phyloP scores from a whole-genome alignment of 2,113 vertebrate genomes.

The Gymnorhina tibicen region DNA sequence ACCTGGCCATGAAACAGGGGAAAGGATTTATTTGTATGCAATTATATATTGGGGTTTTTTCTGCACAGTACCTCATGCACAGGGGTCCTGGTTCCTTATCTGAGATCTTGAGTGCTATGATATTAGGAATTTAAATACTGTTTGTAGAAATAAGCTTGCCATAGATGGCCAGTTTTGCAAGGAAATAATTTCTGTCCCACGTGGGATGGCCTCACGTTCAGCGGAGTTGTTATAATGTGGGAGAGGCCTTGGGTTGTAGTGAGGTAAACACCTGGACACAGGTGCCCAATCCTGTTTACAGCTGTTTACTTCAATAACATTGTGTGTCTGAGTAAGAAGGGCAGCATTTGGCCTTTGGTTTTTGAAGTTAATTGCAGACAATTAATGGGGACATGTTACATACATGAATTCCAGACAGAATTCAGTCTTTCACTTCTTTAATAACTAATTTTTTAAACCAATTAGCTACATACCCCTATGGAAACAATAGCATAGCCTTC shows the following conservation, averaged over 20 bases:
- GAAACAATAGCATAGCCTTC: neutral
- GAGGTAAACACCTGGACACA: neutral
- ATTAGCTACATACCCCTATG: neutral
- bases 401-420: neutral
- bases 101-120: neutral
- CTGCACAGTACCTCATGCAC: neutral
- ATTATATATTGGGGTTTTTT: neutral
- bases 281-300: neutral
- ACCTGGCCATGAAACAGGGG: neutral
- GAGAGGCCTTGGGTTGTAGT: neutral
- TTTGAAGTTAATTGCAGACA: neutral
- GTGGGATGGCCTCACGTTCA: neutral
- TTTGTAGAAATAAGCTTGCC: neutral
- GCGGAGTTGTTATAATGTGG: neutral
- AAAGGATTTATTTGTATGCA: neutral
- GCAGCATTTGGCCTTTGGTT: neutral
- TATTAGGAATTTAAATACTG: neutral
- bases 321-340: neutral
- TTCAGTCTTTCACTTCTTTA: neutral
- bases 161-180: neutral
- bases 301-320: neutral
- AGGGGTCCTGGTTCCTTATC: neutral
- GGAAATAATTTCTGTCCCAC: neutral
- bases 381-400: neutral
- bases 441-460: neutral